phyloP scores from a whole-genome alignment of 2,113 vertebrate genomes.

The Daboia siamensis region DNA sequence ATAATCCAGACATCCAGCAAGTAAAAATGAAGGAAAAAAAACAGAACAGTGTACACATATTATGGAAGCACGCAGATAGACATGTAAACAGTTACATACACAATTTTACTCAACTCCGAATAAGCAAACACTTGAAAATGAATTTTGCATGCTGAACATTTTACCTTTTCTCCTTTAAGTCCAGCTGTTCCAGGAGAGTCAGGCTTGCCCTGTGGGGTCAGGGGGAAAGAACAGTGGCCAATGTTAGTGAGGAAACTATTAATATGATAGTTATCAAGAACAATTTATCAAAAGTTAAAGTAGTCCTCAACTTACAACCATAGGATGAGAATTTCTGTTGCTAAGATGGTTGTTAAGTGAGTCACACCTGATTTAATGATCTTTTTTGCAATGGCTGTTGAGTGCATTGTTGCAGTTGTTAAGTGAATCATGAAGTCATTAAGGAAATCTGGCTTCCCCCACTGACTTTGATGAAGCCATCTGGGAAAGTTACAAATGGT shows the following conservation, averaged over 20 bases:
- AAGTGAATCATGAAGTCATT: neutral
- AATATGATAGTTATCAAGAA: fast-evolving
- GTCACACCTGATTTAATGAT: neutral
- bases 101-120: neutral
- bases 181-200: slow-evolving; percentile 40
- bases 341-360: neutral
- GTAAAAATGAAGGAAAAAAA: neutral
- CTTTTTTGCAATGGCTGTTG: neutral
- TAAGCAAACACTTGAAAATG: neutral
- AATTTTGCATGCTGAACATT: neutral
- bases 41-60: neutral
- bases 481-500: neutral
- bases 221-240: neutral
- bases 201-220: slow-evolving; percentile 49
- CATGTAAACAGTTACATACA: neutral
- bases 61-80: neutral
- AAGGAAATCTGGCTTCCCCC: neutral
- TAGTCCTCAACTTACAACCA: neutral
- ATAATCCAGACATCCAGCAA: neutral
- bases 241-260: neutral
- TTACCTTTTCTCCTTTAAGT: slow-evolving; percentile 74
- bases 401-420: neutral
- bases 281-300: neutral
- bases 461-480: neutral
- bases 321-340: neutral